Evolutionary conservation across 2,888 invertebrate genomes (phyloP).

Genomic region (Tetheella fluctuosa): DNA sequence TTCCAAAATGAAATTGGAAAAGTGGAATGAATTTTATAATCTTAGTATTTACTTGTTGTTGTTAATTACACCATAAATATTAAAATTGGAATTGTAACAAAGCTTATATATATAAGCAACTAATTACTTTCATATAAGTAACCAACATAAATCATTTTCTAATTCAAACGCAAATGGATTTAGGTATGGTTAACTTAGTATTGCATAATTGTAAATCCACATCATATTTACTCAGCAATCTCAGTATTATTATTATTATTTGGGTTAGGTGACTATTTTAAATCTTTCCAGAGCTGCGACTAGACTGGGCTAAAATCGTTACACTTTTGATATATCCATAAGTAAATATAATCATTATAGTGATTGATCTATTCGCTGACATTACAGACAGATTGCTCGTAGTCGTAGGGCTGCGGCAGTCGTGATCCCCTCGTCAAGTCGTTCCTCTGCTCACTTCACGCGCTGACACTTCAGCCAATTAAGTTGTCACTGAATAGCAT

Average conservation of each 20-base stretch:
- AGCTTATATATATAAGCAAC: too few species aligned
- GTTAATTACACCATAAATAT: too few species aligned
- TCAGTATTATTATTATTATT: too few species aligned
- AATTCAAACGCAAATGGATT: not conserved
- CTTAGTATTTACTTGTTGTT: too few species aligned
- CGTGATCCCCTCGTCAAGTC: conserved; percentile 46
- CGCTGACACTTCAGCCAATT: conserved; percentile 67
- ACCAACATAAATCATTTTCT: not conserved
- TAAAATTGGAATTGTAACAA: not conserved
- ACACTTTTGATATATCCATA: not conserved
- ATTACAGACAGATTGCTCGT: not conserved
- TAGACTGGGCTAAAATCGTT: not conserved
- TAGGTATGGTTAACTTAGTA: not conserved
- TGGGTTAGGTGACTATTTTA: too few species aligned
- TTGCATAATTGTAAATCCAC: too few species aligned
- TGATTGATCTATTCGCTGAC: conserved; percentile 4
- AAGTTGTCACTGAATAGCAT: conserved; percentile 66
- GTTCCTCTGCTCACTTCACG: conserved; percentile 47
- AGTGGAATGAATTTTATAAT: not conserved
- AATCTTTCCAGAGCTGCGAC: too few species aligned
- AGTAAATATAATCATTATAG: not conserved
- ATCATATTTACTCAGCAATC: too few species aligned
- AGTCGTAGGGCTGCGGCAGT: conserved; percentile 19
- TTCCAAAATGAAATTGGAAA: not conserved
- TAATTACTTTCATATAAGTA: too few species aligned